phyloP scores from a whole-genome alignment of 2,797 vertebrate genomes.

The Acanthurus leucopareius region DNA sequence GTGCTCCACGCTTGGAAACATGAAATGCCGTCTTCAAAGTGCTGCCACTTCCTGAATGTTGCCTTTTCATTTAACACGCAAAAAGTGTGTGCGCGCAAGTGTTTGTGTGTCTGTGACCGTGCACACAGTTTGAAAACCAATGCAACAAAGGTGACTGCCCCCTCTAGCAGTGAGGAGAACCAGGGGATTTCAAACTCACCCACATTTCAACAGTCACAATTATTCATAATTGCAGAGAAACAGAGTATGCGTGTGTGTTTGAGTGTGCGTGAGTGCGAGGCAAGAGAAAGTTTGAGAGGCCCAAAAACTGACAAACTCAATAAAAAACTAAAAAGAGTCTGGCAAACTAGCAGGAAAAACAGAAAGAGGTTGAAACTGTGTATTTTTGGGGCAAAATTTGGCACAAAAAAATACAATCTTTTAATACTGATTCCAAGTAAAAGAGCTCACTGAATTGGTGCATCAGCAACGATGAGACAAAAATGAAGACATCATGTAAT shows the following conservation, averaged over 20 bases:
- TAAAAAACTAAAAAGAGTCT: conserved; percentile 43
- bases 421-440: conserved; percentile 85
- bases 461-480: conserved; percentile 17
- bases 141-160: conserved; percentile 75
- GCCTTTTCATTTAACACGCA: conserved; percentile 71
- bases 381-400: conserved; percentile 52
- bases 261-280: conserved; percentile 16
- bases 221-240: conserved; percentile 77
- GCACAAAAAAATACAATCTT: conserved; percentile 79
- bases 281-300: conserved; percentile 52
- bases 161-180: conserved; percentile 78
- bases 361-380: conserved; percentile 73
- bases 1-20: conserved; percentile 81
- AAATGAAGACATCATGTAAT: conserved; percentile 14
- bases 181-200: conserved; percentile 70
- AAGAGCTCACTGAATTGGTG: conserved; percentile 81
- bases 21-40: conserved; percentile 86
- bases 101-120: conserved; percentile 41
- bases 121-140: conserved; percentile 59
- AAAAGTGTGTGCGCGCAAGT: conserved; percentile 38
- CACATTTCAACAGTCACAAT: conserved; percentile 76
- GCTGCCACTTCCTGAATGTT: conserved; percentile 80
- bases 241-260: conserved; percentile 35
- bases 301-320: conserved; percentile 67
- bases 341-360: conserved; percentile 24